A percentile compares a stretch with the other conserved stretches of the same genome.
phyloP scores from a whole-genome alignment of 2,888 invertebrate genomes.

The Heliconius aoede region DNA sequence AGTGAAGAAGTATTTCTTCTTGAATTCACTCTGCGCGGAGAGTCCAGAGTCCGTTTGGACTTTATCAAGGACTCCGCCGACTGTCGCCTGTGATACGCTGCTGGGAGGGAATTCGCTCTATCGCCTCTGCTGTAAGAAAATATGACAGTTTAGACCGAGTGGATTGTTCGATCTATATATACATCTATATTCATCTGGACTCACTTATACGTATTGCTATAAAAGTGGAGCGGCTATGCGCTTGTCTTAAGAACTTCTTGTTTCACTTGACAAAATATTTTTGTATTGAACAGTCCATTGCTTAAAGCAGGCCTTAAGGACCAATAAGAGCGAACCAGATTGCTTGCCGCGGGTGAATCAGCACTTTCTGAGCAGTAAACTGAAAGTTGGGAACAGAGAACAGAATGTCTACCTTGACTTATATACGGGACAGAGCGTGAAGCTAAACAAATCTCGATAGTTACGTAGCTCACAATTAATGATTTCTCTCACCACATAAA shows the following conservation, averaged over 20 bases:
- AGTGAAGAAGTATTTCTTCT: slow-evolving; percentile 62
- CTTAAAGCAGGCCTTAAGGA: too few species aligned
- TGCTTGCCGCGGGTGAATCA: too few species aligned
- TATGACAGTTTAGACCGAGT: background rate
- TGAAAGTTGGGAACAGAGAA: too few species aligned
- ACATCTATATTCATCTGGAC: too few species aligned
- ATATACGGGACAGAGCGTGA: background rate
- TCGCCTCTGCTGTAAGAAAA: slow-evolving; percentile 57
- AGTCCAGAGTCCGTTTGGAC: slow-evolving; percentile 53
- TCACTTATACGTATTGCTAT: too few species aligned
- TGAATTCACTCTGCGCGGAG: slow-evolving; percentile 51
- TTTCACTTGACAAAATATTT: background rate
- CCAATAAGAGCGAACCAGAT: too few species aligned
- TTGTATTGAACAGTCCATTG: background rate
- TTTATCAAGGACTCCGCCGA: slow-evolving; percentile 56
- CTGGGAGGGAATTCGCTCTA: slow-evolving; percentile 73
- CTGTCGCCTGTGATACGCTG: slow-evolving; percentile 59
- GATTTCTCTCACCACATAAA: too few species aligned
- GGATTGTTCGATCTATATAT: background rate
- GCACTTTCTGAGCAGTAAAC: too few species aligned
- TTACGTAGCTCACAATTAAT: too few species aligned
- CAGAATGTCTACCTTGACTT: too few species aligned
- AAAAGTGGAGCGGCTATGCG: background rate
- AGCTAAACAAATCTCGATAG: background rate
- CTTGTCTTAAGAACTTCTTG: background rate